Base-by-base conservation (phyloP, 2,797 vertebrate species). In the Saxicola maurus region DNA sequence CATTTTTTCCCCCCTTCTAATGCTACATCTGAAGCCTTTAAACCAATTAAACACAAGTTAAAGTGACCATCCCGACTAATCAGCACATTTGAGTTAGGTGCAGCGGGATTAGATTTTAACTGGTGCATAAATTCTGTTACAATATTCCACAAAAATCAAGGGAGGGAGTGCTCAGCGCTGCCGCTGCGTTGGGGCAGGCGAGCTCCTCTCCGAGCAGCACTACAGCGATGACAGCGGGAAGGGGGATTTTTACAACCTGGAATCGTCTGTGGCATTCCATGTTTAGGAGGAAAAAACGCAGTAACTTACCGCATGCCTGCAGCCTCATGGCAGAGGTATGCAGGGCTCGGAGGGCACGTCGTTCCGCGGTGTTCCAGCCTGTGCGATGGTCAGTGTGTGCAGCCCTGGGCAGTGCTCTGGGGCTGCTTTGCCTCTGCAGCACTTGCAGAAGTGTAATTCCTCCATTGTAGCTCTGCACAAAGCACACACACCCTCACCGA, bases 1-100 rank as follows among this genome's bases (percentile, higher is more conserved):
- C 28, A 30, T 52, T 61, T 37, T 90, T 87, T 46, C 10, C 10
- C 20, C 16, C 42, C 67, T 74, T 93, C 71, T 82, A 33, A 81
- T 88, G 55, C 77, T 72, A 33, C 20, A n/a, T 72, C 24, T 91
- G 83, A 94, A 94, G 57, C 82, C 51, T 89, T 86, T 90, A 91
- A 95, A 67, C 59, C 67, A 91, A 19, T 94, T 91, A 94, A 87
- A 71, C 61, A 7, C 51, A 66, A 68, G 66, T 96, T 96, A 82
- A 94, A 95, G 45, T 25, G 48, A 86, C 79, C 20, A 8, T 61
- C 92, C 59, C 52, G 52, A 31, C 48, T 60, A 46, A 51, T 92
- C 45, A 59, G 38, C 64, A 5, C 62, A 4, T 86, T 55, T 3
- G 13, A 91, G 43, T 40, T 55, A 37, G 43, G n/a, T 17, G 11